Evolutionary conservation across 2,113 vertebrate genomes (phyloP), one percentile per base, ranked within the genome.

Genomic region (Mesembrinibis cayennensis): DNA sequence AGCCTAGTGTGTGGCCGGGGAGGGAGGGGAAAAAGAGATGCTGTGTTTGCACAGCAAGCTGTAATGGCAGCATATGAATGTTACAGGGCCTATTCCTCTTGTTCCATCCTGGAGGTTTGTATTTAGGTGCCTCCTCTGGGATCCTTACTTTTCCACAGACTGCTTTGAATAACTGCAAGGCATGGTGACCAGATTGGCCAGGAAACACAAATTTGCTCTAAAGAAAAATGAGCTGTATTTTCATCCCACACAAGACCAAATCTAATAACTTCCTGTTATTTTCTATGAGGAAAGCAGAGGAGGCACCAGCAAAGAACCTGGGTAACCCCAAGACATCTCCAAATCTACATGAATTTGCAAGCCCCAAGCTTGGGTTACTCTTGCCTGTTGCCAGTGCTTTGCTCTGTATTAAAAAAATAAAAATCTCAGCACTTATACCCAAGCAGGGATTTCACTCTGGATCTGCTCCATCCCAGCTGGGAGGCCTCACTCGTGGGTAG

Each of bases 1-100:
- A 65, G 40, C n/a, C n/a, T 38, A 10, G 23, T 45, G 42, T 13
- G 26, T 27, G 53, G 22, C 36, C 0, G 0, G 2, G 25, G 25
- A 72, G 53, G 9, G 12, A 81, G 8, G 32, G 32, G 36, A 4
- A 52, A 58, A 38, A 40, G n/a, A 70, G 47, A 26, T 2, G 1
- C 21, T 36, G 22, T 20, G 9, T 30, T 65, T 53, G 45, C 44
- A 49, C 38, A 58, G n/a, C 23, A 45, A 49, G 21, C 18, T 82
- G 27, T 16, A 58, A 59, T 18, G 49, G 78, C 67, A 83, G 40
- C 19, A 18, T 8, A 45, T 7, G 34, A 55, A 52, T 11, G 20
- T 9, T n/a, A 38, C 40, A 44, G 53, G 32, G 34, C 40, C 53
- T 78, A 8, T 8, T 76, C n/a, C 77, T 80, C 63, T 38, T 53